These are phyloP conservation scores for Lycocorax pyrrhopterus DNA, from an alignment of 2,113 vertebrate species.

Conservation along the genomic window DNA sequence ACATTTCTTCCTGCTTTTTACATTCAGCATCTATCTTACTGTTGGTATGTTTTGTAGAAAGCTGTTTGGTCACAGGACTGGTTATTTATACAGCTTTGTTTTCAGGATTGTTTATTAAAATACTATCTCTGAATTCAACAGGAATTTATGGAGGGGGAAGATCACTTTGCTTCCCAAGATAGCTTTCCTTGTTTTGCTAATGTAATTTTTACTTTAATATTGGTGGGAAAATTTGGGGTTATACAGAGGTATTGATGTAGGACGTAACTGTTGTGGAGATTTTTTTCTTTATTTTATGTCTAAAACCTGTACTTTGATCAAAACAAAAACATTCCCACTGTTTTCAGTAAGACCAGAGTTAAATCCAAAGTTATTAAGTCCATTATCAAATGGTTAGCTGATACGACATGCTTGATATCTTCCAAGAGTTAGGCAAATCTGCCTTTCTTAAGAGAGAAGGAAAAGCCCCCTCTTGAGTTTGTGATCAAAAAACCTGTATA, in stretches of 20 bases:
- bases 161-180: not conserved
- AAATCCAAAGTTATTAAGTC: not conserved
- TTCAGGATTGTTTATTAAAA: constrained; percentile 25
- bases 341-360: not conserved
- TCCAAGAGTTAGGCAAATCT: not conserved
- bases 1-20: not conserved
- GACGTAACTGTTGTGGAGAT: not conserved
- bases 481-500: not conserved
- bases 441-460: not conserved
- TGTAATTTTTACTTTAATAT: not conserved
- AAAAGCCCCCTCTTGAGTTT: not conserved
- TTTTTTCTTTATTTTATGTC: not conserved
- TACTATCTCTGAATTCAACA: not conserved
- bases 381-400: not conserved
- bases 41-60: not conserved
- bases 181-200: not conserved
- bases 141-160: not conserved
- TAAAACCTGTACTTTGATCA: not conserved
- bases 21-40: not conserved
- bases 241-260: not conserved
- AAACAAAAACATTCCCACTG: not conserved
- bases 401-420: not conserved
- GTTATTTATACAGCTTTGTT: not conserved
- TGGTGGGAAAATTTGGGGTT: not conserved
- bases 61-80: not conserved